Percentiles rank a stretch among this genome's conserved stretches.
Evolutionary conservation across 2,113 vertebrate species (phyloP).

Genomic region (Centrocercus urophasianus): DNA sequence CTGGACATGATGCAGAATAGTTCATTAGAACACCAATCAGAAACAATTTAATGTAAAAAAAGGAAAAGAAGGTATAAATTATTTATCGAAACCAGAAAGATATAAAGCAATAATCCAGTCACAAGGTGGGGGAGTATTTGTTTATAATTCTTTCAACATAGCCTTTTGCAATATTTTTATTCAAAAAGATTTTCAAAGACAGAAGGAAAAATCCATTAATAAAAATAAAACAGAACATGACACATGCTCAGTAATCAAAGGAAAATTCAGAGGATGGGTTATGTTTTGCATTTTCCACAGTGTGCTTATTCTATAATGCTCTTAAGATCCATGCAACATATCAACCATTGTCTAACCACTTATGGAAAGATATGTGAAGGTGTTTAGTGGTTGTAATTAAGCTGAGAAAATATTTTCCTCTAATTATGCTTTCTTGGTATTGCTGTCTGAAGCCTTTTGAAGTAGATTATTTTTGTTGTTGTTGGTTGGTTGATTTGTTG

Average conservation of each 20-base stretch:
- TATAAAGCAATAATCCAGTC: neutral
- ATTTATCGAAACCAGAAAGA: neutral
- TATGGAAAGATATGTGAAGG: neutral
- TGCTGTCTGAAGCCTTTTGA: neutral
- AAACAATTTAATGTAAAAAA: neutral
- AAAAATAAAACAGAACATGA: neutral
- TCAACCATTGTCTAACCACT: neutral
- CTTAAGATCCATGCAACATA: neutral
- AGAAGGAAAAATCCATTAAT: neutral
- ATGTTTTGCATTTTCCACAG: neutral
- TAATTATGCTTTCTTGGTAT: neutral
- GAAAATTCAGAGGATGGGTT: neutral
- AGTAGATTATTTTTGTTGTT: neutral
- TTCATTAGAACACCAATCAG: neutral
- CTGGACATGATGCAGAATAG: neutral
- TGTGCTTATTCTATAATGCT: neutral
- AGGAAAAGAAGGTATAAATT: neutral
- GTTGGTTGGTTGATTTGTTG: neutral
- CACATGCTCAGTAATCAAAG: neutral
- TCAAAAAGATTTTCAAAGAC: neutral
- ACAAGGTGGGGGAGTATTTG: neutral
- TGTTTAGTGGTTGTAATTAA: neutral
- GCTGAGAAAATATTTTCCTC: neutral
- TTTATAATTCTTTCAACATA: neutral
- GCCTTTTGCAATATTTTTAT: neutral